Conservation (phyloP, 2,888 invertebrate genomes). For the Strigamia transsilvanica region DNA sequence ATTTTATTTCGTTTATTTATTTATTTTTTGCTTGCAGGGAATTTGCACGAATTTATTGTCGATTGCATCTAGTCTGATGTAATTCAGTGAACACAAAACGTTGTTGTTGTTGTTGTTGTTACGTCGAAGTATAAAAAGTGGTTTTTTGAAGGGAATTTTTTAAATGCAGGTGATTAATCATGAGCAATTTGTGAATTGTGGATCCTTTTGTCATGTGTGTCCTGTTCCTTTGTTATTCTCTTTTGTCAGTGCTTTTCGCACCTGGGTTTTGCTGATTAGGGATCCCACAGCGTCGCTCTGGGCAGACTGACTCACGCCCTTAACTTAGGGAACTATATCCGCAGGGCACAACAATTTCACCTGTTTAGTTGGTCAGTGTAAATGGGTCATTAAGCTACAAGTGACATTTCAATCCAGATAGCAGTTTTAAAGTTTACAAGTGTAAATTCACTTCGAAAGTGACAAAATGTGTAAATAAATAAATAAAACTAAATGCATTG, state of each 20-base stretch:
- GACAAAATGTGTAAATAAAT: not conserved
- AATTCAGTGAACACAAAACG: not conserved
- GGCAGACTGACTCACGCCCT: constrained; percentile 27
- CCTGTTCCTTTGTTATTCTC: constrained; percentile 15
- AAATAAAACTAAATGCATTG: not conserved
- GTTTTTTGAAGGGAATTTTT: constrained; percentile 5
- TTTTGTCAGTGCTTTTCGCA: constrained; percentile 31
- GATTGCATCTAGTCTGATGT: not conserved
- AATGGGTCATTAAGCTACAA: constrained; percentile 33
- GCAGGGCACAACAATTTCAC: constrained; percentile 3
- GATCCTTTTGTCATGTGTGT: constrained; percentile 20
- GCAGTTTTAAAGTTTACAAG: constrained; percentile 8
- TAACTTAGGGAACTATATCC: not conserved
- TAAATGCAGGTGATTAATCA: constrained; percentile 13
- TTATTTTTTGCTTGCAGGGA: not conserved
- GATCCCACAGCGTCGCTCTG: constrained; percentile 24
- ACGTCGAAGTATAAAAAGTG: not conserved
- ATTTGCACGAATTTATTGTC: not conserved
- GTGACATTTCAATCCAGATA: constrained; percentile 31
- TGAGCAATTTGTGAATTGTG: constrained; percentile 9
- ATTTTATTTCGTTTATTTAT: not conserved
- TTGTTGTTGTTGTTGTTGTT: not conserved
- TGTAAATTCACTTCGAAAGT: not conserved
- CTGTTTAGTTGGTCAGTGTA: constrained; percentile 35
- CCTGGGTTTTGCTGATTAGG: constrained; percentile 38